Base-by-base conservation (phyloP, 2,797 vertebrate genomes). In the Takifugu rubripes region DNA sequence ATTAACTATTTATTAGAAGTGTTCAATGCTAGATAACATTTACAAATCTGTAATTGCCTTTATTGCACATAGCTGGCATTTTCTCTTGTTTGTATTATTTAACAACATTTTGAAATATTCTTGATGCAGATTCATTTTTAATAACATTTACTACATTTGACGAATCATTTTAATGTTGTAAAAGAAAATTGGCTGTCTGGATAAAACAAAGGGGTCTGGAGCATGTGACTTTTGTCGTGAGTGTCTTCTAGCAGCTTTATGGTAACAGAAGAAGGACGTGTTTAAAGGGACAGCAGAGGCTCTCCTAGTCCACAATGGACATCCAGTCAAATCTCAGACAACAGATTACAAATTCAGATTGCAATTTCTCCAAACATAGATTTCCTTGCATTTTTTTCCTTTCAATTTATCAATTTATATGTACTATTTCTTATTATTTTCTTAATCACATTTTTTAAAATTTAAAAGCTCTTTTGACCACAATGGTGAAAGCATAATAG, bases 221-320 rank as follows among this genome's bases (percentile, higher is more conserved):
- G 78, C 91, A 92, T 92, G 91, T 92, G 91, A 92, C 84, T 89
- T 91, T 92, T 84, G 42, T 16, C 36, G 24, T 79, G 84, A 68
- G 61, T 63, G 68, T 72, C 77, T 88, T 77, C 68, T 87, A 75
- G 52, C 25, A 64, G 51, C 45, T 66, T 83, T 90, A 90, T 79
- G 90, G 89, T 88, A 89, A 78, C 45, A n/a, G 26, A 31, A 59
- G 61, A 58, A 74, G 81, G 73, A 77, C 78, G 81, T 74, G 54
- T 82, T 87, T 87, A 87, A 87, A 87, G 80, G 73, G 78, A 75
- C 64, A 84, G 74, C 49, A 15, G 65, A 48, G 56, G 68, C 29
- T 5, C 27, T 66, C 59, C 66, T 65, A 57, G 72, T 51, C 73
- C 68, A 65, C 47, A 57, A 48, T 64, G 16, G 16, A 46, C 16